phyloP scores from a whole-genome alignment of 1,140 invertebrate species.

The Melitaea cinxia region DNA sequence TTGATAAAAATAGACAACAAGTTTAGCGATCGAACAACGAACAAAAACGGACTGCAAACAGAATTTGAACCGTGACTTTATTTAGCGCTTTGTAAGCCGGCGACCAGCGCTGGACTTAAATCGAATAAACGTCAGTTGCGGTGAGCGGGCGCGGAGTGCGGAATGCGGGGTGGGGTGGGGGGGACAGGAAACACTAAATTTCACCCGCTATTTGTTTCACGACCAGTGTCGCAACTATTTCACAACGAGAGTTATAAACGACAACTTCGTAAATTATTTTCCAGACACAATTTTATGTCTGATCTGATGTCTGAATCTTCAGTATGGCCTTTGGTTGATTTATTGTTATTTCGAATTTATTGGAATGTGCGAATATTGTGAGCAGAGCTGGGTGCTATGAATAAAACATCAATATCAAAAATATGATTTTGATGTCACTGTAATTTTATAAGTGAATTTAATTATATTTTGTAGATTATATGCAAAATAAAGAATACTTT shows the following conservation, averaged over 20 bases:
- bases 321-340: conserved; percentile 1
- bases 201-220: conserved; percentile 47
- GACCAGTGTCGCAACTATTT: conserved; percentile 39
- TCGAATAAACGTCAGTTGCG: conserved; percentile 64
- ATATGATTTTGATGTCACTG: too few species aligned
- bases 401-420: not conserved
- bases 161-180: conserved; percentile 29
- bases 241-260: conserved; percentile 34
- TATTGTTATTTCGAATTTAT: not conserved
- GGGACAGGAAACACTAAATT: conserved; percentile 54
- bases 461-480: too few species aligned
- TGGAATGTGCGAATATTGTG: not conserved
- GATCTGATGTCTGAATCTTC: conserved; percentile 1
- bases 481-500: too few species aligned
- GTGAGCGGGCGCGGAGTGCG: conserved; percentile 27
- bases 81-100: conserved; percentile 50
- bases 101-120: conserved; percentile 47
- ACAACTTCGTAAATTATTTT: conserved; percentile 26
- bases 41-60: conserved; percentile 34
- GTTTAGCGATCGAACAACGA: not conserved
- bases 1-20: not conserved
- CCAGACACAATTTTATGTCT: not conserved
- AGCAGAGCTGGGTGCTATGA: not conserved
- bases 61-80: conserved; percentile 56
- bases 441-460: not conserved